Conservation (phyloP, 64 coral and sea anemone genomes). For the Montipora efflorescens region DNA sequence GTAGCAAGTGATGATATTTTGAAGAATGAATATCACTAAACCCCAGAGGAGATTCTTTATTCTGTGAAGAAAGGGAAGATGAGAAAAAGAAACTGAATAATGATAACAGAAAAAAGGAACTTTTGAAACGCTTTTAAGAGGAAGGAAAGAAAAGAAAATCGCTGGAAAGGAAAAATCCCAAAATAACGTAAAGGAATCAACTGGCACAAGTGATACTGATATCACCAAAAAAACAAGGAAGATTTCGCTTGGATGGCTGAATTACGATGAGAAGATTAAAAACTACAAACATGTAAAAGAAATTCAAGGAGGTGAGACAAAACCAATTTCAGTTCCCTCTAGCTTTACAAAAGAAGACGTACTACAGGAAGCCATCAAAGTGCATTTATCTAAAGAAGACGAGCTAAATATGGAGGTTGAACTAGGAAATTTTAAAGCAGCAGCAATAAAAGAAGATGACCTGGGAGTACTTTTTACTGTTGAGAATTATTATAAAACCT, state of each 20-base stretch:
- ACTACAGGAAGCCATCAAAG: slow-evolving; percentile 22
- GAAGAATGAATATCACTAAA: slow-evolving; percentile 20
- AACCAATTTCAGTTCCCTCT: slow-evolving; percentile 24
- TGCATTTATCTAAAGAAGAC: slow-evolving; percentile 21
- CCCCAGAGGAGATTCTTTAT: slow-evolving; percentile 21
- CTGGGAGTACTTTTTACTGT: slow-evolving; percentile 40
- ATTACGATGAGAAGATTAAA: slow-evolving; percentile 31
- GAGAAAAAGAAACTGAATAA: background rate
- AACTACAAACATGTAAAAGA: slow-evolving; percentile 59
- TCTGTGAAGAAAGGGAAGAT: slow-evolving; percentile 13
- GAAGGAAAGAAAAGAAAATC: slow-evolving; percentile 15
- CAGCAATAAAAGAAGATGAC: slow-evolving; percentile 38
- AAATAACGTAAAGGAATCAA: slow-evolving; percentile 20
- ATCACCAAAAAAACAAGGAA: slow-evolving; percentile 54
- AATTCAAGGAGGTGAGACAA: slow-evolving; percentile 48
- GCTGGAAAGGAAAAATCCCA: slow-evolving; percentile 11
- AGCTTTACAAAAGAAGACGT: slow-evolving; percentile 59
- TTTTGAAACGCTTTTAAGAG: background rate
- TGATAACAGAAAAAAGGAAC: slow-evolving; percentile 38
- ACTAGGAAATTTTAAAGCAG: slow-evolving; percentile 56
- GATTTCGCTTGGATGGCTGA: slow-evolving; percentile 41
- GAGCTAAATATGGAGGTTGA: slow-evolving; percentile 37
- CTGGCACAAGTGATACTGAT: slow-evolving; percentile 9
- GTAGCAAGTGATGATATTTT: background rate
- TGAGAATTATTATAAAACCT: slow-evolving; percentile 60